Evolutionary conservation across 2,888 invertebrate genomes (phyloP).

Genomic region (Polyommatus icarus): DNA sequence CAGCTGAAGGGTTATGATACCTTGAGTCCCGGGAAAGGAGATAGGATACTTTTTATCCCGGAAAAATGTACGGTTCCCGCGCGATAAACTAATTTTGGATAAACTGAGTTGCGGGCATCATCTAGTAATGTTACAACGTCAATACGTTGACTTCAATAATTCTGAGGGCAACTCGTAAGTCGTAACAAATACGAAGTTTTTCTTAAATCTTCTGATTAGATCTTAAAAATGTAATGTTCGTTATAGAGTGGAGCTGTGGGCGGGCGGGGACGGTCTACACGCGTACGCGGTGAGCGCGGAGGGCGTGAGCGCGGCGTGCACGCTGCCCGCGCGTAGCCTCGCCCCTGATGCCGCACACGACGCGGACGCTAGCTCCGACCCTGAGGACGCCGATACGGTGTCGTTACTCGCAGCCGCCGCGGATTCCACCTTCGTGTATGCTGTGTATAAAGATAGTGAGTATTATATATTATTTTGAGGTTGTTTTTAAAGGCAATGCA

Average conservation of each 20-base stretch:
- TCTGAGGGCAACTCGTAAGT: no score
- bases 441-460: slow-evolving; percentile 82
- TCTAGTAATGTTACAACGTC: no score
- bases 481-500: no score
- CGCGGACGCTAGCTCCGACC: slow-evolving; percentile 59
- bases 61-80: no score
- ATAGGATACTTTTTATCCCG: no score
- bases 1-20: no score
- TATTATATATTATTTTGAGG: background rate
- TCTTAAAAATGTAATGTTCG: background rate
- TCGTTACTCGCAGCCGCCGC: slow-evolving; percentile 84
- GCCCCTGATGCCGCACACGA: slow-evolving; percentile 41
- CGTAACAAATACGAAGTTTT: no score
- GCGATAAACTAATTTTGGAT: no score
- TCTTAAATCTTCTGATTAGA: background rate
- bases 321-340: slow-evolving; percentile 67
- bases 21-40: slow-evolving; percentile 27
- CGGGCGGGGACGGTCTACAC: slow-evolving; percentile 92
- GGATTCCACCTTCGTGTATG: slow-evolving; percentile 83
- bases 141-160: no score
- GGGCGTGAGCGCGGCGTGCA: slow-evolving; percentile 87
- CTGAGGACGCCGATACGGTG: slow-evolving; percentile 76
- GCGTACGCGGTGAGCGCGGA: slow-evolving; percentile 87
- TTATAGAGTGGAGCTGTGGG: slow-evolving; percentile 89
- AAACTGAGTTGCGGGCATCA: no score